Conservation (phyloP, 2,888 invertebrate genomes). For the Thereva unica region DNA sequence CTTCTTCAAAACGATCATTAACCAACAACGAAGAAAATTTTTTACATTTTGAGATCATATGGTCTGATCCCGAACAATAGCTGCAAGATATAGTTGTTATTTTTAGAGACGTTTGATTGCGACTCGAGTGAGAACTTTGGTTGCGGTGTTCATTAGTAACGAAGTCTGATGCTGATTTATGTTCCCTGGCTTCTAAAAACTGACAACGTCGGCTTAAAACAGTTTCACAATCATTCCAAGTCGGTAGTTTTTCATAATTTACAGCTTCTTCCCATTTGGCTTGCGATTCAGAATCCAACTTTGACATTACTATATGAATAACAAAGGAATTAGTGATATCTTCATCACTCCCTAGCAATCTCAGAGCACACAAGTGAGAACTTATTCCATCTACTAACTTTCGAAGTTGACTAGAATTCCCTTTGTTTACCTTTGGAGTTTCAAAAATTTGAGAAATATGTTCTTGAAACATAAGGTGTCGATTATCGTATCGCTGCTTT, state of each 20-base stretch:
- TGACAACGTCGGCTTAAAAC: constrained; percentile 34
- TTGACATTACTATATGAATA: constrained; percentile 33
- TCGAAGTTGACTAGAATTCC: not conserved
- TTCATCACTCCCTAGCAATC: not conserved
- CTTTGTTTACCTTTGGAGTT: not conserved
- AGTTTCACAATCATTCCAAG: constrained; percentile 36
- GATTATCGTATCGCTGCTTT: constrained; percentile 7
- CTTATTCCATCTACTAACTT: constrained; percentile 4
- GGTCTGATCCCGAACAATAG: not conserved
- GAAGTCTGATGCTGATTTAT: constrained; percentile 4
- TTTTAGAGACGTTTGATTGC: constrained; percentile 26
- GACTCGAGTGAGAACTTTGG: not conserved
- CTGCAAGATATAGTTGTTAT: constrained; percentile 10
- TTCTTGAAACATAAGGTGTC: constrained; percentile 1
- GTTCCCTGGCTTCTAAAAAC: constrained; percentile 26
- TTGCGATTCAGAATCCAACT: constrained; percentile 35
- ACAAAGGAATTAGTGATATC: constrained; percentile 37
- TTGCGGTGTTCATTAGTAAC: not conserved
- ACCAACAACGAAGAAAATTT: not conserved
- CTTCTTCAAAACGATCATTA: not conserved
- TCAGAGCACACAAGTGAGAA: constrained; percentile 5
- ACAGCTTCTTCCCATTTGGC: constrained; percentile 38
- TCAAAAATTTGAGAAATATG: constrained; percentile 6
- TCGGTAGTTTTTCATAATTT: constrained; percentile 35
- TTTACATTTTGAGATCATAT: not conserved